Evolutionary conservation across 2,888 invertebrate genomes (phyloP).

Genomic region (Ophraella communa): DNA sequence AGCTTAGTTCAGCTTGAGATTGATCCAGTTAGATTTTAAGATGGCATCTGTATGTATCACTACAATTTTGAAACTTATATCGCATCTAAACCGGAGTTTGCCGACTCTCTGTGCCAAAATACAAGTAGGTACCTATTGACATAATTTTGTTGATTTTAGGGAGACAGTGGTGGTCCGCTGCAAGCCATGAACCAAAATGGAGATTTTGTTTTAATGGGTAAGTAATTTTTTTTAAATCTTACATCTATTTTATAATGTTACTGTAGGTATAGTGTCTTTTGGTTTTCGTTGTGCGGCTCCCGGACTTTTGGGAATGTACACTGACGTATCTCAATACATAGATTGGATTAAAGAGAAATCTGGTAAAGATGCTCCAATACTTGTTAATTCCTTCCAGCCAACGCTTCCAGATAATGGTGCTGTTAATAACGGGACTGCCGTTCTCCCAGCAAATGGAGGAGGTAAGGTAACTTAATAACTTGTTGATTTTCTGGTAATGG

Average conservation of each 20-base stretch:
- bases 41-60: too few relatives aligned
- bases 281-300: conserved; percentile 70
- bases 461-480: not conserved
- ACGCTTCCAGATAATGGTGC: not conserved
- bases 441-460: not conserved
- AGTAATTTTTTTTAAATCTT: too few relatives aligned
- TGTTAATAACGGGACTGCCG: not conserved
- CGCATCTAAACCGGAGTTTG: too few relatives aligned
- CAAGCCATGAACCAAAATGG: conserved; percentile 56
- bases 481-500: not conserved
- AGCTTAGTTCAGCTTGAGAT: too few relatives aligned
- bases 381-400: not conserved
- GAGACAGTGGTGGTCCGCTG: conserved; percentile 82
- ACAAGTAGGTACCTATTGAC: not conserved
- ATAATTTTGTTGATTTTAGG: conserved; percentile 60
- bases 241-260: too few relatives aligned
- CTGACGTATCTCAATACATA: conserved; percentile 66
- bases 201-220: conserved; percentile 68
- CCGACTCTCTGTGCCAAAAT: too few relatives aligned
- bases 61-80: too few relatives aligned
- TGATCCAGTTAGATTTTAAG: too few relatives aligned
- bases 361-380: conserved; percentile 30
- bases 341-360: conserved; percentile 62
- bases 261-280: conserved; percentile 70
- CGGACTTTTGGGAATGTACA: conserved; percentile 66